A percentile compares a stretch with the other conserved stretches of the same genome.
phyloP scores from a whole-genome alignment of 2,113 vertebrate genomes.

The Platycercus adscitus region DNA sequence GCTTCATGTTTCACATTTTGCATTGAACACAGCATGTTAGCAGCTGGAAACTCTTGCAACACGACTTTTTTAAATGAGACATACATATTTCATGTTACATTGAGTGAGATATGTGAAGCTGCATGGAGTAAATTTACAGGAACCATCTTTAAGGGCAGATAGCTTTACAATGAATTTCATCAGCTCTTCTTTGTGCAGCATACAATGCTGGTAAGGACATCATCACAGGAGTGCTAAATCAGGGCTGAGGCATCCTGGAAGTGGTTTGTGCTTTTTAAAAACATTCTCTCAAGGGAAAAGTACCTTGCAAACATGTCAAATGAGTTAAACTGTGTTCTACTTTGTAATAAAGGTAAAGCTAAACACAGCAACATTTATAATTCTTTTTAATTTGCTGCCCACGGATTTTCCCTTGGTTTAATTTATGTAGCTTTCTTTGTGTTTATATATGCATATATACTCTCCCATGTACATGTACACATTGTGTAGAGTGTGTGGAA shows the following conservation, averaged over 20 bases:
- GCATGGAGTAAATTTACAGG: not conserved
- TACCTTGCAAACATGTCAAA: not conserved
- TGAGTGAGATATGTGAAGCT: not conserved
- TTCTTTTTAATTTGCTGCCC: not conserved
- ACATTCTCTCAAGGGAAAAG: not conserved
- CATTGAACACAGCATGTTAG: not conserved
- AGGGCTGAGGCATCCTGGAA: not conserved
- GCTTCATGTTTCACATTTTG: not conserved
- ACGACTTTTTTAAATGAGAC: not conserved
- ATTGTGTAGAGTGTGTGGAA: not conserved
- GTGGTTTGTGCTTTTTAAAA: not conserved
- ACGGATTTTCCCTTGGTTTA: not conserved
- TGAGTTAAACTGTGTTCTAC: not conserved
- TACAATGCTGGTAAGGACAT: not conserved
- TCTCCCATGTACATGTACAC: no score
- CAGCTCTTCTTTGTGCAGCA: not conserved
- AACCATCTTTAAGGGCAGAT: not conserved
- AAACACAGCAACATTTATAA: not conserved
- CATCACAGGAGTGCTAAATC: not conserved
- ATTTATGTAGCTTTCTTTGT: not conserved
- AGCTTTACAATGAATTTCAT: not conserved
- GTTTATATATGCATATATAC: not conserved
- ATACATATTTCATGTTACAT: not conserved
- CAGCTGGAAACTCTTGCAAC: not conserved
- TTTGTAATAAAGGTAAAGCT: not conserved